Base-by-base conservation (phyloP, 1,140 invertebrate species). In the Lepidurus couesii region DNA sequence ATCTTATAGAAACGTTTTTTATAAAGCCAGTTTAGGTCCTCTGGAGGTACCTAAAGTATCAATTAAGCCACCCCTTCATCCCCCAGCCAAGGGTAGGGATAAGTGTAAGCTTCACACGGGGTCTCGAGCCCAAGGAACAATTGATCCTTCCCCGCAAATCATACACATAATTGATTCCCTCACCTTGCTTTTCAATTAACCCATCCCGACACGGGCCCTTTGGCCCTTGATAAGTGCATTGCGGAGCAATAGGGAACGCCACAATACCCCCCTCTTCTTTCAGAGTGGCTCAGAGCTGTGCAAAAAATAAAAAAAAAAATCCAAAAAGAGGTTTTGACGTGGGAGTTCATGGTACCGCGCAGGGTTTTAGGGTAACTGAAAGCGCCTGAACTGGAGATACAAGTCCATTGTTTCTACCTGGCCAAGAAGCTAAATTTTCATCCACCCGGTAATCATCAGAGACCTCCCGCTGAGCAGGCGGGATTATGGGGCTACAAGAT, bases 351-450 rank as follows among this genome's bases (percentile, higher is more conserved):
- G 53, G 53, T 13, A 65, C 13, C 6, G 6, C 21, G 13, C 16
- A 65, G 21, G 53, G 9, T 7, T n/a, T 13, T 65, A 5, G 16
- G 53, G 16, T n/a, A 21, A 7, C 53, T 21, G 53, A 13, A n/a
- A 7, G 53, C 21, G 6, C 16, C 9, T 21, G 53, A 65, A 65
- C 53, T 65, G 21, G 21, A 65, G 16, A 21, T 16, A 13, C 53
- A 65, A 65, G 53, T 65, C 21, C 21, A 65, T 65, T 65, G 53
- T 65, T 65, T 65, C 53, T 65, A 65, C 53, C 53, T 65, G 53
- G 34, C 53, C n/a, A 21, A 65, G 53, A 65, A 65, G 53, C 53
- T 65, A 65, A 21, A 16, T 21, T 65, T 65, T 16, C 53, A 21
- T 65, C 53, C 53, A 65, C 53, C 13, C 53, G 53, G 53, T 65